A percentile compares a stretch with the other conserved stretches of the same genome.
Evolutionary conservation across 2,888 invertebrate species (phyloP).

Genomic region (Uloborus plumipes): DNA sequence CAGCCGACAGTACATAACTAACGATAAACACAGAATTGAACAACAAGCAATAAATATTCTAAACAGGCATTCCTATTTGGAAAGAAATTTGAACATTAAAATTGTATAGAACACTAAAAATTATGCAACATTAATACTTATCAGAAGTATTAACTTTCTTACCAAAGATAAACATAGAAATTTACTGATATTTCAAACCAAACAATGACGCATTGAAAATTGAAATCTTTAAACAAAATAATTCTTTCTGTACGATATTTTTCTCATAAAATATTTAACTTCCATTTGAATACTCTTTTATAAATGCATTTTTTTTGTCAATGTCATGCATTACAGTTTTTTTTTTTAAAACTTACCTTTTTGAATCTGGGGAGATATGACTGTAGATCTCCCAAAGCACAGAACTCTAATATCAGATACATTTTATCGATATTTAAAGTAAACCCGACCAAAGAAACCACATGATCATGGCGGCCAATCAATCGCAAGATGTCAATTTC

Average conservation of each 20-base stretch:
- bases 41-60: too few relatives aligned
- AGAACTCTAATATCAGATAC: constrained; percentile 35
- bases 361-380: constrained; percentile 8
- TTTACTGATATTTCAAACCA: too few relatives aligned
- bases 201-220: not conserved
- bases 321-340: not conserved
- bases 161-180: too few relatives aligned
- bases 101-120: not conserved
- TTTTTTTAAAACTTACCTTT: not conserved
- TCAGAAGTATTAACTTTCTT: not conserved
- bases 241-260: too few relatives aligned
- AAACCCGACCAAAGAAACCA: constrained; percentile 38
- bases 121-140: not conserved
- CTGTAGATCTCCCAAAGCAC: constrained; percentile 36
- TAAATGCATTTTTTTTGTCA: not conserved
- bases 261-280: not conserved
- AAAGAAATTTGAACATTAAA: too few relatives aligned
- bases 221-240: too few relatives aligned
- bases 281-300: too few relatives aligned
- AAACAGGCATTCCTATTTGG: too few relatives aligned
- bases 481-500: constrained; percentile 33
- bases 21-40: too few relatives aligned
- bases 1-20: too few relatives aligned
- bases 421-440: constrained; percentile 35
- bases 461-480: constrained; percentile 34